Evolutionary conservation across 2,888 invertebrate genomes (phyloP).

Genomic region (Gandaritis pyraliata): DNA sequence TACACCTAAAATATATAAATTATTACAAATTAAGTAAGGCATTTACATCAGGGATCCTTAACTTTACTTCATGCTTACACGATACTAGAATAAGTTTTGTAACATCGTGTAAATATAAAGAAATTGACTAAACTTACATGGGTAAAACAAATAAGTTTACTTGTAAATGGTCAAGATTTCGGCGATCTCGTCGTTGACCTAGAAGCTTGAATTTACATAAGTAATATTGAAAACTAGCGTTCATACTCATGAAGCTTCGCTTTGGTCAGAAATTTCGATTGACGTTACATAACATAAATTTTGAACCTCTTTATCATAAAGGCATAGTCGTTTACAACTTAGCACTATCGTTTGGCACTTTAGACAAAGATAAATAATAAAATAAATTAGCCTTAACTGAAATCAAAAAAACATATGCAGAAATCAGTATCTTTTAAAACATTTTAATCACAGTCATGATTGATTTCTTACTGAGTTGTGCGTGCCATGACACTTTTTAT

Average conservation of each 20-base stretch:
- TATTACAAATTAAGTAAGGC: constrained; percentile 85
- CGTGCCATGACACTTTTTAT: constrained; percentile 75
- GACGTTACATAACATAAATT: constrained; percentile 60
- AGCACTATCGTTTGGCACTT: constrained; percentile 83
- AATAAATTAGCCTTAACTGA: constrained; percentile 70
- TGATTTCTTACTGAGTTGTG: constrained; percentile 69
- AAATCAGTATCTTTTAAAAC: constrained; percentile 69
- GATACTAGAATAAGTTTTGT: constrained; percentile 70
- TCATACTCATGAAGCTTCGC: constrained; percentile 61
- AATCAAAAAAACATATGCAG: constrained; percentile 65
- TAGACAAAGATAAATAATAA: constrained; percentile 66
- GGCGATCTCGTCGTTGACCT: constrained; percentile 77
- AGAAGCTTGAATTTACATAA: constrained; percentile 62
- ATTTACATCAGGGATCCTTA: constrained; percentile 83
- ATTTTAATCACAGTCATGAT: constrained; percentile 81
- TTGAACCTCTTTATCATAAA: constrained; percentile 73
- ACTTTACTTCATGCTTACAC: constrained; percentile 78
- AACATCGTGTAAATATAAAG: constrained; percentile 82
- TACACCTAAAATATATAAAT: constrained; percentile 85
- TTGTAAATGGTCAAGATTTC: constrained; percentile 83
- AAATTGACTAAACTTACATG: constrained; percentile 82
- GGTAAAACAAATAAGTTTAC: constrained; percentile 81
- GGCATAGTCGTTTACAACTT: constrained; percentile 79
- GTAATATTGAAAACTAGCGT: constrained; percentile 43
- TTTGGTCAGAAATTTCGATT: constrained; percentile 69